Percentiles rank a stretch among this genome's conserved stretches.
Evolutionary conservation across 2,888 invertebrate genomes (phyloP).

Genomic region (Dimorphilus gyrociliatus): DNA sequence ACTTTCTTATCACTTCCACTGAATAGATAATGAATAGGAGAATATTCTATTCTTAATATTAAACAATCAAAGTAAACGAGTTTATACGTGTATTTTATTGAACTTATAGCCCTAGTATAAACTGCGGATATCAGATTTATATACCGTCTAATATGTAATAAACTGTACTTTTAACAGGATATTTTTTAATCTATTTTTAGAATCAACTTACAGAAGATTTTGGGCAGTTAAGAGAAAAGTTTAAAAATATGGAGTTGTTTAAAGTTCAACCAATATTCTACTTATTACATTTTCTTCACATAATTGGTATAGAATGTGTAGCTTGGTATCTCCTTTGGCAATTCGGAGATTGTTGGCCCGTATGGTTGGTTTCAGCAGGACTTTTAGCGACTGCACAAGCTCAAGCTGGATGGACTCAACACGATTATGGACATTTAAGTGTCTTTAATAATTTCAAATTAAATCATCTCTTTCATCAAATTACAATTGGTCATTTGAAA

Average conservation of each 20-base stretch:
- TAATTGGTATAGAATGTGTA: conserved; percentile 18
- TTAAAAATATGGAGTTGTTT: conserved; percentile 20
- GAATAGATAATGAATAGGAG: no score
- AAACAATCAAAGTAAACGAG: no score
- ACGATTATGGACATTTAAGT: conserved; percentile 33
- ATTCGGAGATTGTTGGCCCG: conserved; percentile 18
- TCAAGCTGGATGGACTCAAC: conserved; percentile 33
- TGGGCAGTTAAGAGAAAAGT: conserved; percentile 17
- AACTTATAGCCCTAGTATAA: no score
- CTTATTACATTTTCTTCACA: conserved; percentile 15
- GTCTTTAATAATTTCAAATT: conserved; percentile 23
- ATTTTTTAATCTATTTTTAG: no score
- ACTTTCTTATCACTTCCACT: no score
- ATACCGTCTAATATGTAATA: no score
- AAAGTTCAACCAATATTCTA: conserved; percentile 19
- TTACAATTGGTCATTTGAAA: conserved; percentile 28
- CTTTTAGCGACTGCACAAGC: conserved; percentile 24
- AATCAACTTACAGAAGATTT: conserved; percentile 25
- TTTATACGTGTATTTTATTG: no score
- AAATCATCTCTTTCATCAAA: conserved; percentile 25
- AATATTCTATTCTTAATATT: no score
- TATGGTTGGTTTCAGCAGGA: conserved; percentile 15
- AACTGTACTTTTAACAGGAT: no score
- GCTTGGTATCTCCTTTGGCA: conserved; percentile 16
- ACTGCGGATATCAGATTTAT: no score